Evolutionary conservation across 2,113 vertebrate species (phyloP), one percentile per base, ranked within the genome.

Genomic region (Plestiodon gilberti): DNA sequence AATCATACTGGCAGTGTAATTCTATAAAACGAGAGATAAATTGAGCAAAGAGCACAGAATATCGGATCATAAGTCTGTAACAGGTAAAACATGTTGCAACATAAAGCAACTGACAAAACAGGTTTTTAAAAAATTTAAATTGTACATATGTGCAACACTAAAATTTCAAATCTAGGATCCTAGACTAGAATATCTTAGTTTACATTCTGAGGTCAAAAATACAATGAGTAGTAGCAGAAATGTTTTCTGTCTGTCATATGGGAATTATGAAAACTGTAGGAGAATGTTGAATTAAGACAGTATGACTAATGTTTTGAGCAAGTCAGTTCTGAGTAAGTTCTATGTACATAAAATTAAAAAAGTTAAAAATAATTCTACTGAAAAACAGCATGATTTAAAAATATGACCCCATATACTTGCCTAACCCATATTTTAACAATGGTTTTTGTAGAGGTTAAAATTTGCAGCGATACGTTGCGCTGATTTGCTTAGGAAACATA

Each of bases 221-320:
- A 23, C 67, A 38, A 85, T 84, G 43, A 86, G 71, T 33, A 30
- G 61, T 48, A n/a, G 65, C 70, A 89, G 83, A 91, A 88, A 82
- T 85, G 75, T 89, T 38, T 6, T n/a, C 64, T 83, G 40, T 83
- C 88, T 80, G 73, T 87, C 74, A 69, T 1, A 10, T 86, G 78
- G 78, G 17, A 78, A 65, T 78, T 90, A 80, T 83, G 10, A 67
- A 73, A 35, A 52, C 86, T 90, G 84, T 88, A 90, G 61, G 75
- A 78, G 83, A 77, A 77, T 91, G 13, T 85, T 33, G 25, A 55
- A 48, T 48, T 20, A 48, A 82, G 80, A 76, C 67, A 92, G 78
- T 79, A 88, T 91, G 88, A 92, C 84, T 93, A 86, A 89, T 85
- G 35, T 91, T 93, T 88, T 40, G 43, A 40, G 52, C 70, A 82